A percentile compares a stretch with the other conserved stretches of the same genome.
Conservation (phyloP, 2,797 vertebrate genomes). For the Peromyscus melanophrys region DNA sequence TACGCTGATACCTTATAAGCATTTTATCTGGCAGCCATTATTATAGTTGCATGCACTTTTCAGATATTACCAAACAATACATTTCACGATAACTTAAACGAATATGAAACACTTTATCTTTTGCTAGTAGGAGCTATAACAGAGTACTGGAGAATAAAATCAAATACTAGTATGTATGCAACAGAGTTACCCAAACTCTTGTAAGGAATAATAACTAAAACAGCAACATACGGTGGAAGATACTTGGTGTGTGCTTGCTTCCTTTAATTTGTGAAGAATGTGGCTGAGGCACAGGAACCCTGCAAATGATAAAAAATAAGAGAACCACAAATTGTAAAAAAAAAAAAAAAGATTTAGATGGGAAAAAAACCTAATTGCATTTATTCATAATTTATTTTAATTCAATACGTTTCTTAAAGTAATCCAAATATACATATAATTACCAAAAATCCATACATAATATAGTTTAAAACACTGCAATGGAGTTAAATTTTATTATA, state of each 20-base stretch:
- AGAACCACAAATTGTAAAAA: slow-evolving; percentile 57
- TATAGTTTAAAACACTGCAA: slow-evolving; percentile 31
- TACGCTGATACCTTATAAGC: not conserved
- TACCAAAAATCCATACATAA: not conserved
- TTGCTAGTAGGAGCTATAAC: not conserved
- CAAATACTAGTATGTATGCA: slow-evolving; percentile 10
- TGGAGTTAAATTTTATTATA: slow-evolving; percentile 36
- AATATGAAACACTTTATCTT: slow-evolving; percentile 31
- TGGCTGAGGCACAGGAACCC: slow-evolving; percentile 60
- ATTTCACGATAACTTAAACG: slow-evolving; percentile 37
- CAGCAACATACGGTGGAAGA: slow-evolving; percentile 4
- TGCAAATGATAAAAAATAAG: slow-evolving; percentile 62
- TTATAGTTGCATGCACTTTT: slow-evolving; percentile 11
- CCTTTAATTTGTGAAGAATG: slow-evolving; percentile 21
- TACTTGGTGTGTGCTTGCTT: not conserved
- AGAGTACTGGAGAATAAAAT: slow-evolving; percentile 25
- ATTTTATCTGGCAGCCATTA: not conserved
- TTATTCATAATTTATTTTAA: slow-evolving; percentile 47
- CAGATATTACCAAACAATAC: slow-evolving; percentile 12
- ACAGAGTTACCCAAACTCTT: not conserved
- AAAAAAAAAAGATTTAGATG: slow-evolving; percentile 40
- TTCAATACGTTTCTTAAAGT: slow-evolving; percentile 55
- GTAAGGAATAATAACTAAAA: slow-evolving; percentile 48
- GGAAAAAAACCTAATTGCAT: not conserved
- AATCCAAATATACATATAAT: slow-evolving; percentile 33